phyloP scores from a whole-genome alignment of 1,140 invertebrate species.

The Theocolax elegans region DNA sequence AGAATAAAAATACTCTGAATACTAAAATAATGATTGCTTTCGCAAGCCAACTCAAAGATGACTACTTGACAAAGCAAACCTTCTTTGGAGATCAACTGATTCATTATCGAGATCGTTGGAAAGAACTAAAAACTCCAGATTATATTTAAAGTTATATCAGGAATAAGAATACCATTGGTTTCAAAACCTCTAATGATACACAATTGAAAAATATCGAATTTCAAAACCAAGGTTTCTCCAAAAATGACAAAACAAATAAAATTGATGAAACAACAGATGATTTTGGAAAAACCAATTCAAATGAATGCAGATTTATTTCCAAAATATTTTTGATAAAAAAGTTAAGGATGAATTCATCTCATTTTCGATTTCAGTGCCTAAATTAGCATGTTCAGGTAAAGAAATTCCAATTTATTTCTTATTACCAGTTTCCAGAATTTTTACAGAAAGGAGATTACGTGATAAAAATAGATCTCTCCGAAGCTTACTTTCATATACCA shows the following conservation, averaged over 20 bases:
- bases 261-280: slow-evolving; percentile 26
- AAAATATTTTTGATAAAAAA: slow-evolving; percentile 52
- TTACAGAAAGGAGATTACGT: slow-evolving; percentile 53
- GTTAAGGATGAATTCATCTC: slow-evolving; percentile 27
- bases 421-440: too few relatives aligned
- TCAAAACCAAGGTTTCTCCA: slow-evolving; percentile 16
- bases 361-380: slow-evolving; percentile 53
- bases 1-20: too few relatives aligned
- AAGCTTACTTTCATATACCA: slow-evolving; percentile 55
- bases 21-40: too few relatives aligned
- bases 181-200: too few relatives aligned
- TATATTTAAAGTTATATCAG: not conserved
- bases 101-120: not conserved
- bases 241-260: slow-evolving; percentile 45
- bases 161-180: not conserved
- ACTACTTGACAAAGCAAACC: not conserved
- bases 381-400: slow-evolving; percentile 47
- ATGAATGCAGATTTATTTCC: slow-evolving; percentile 51
- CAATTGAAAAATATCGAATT: not conserved
- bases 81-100: not conserved
- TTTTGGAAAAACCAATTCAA: slow-evolving; percentile 26
- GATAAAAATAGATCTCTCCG: slow-evolving; percentile 51
- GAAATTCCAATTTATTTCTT: slow-evolving; percentile 50
- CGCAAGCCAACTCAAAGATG: too few relatives aligned
- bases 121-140: not conserved